These are phyloP conservation scores for Cavia porcellus DNA, from an alignment of 2,113 vertebrate genomes.

Conservation along the genomic window DNA sequence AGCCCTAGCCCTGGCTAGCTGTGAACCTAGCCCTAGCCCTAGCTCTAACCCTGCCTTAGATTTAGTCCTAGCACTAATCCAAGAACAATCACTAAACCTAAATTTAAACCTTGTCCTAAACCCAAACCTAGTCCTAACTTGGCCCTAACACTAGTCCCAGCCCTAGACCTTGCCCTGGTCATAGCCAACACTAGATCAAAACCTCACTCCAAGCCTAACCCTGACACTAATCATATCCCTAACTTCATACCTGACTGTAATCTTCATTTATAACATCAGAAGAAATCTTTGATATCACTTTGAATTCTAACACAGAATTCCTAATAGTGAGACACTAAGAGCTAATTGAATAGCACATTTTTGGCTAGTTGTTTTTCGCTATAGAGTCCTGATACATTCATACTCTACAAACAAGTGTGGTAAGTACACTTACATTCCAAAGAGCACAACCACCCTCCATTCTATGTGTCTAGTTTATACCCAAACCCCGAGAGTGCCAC, in stretches of 20 bases:
- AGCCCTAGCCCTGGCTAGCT: no score
- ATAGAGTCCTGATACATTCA: not conserved
- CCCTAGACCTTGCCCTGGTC: not conserved
- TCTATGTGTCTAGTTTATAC: not conserved
- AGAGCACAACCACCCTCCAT: not conserved
- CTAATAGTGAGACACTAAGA: not conserved
- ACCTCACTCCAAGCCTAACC: not conserved
- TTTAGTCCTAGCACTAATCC: not conserved
- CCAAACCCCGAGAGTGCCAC: not conserved
- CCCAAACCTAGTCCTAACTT: not conserved
- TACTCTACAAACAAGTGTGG: not conserved
- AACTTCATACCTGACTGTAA: not conserved
- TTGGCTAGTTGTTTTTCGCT: not conserved
- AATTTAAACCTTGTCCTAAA: not conserved
- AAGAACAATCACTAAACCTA: not conserved
- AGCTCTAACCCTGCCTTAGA: no score
- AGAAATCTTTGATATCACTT: not conserved
- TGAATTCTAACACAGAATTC: not conserved
- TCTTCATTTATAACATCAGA: not conserved
- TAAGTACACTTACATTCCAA: not conserved
- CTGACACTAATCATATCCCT: not conserved
- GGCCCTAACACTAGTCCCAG: not conserved
- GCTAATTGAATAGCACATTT: not conserved
- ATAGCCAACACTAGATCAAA: not conserved
- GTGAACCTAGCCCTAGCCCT: no score